Evolutionary conservation across 2,797 vertebrate genomes (phyloP).

Genomic region (Eutrigla gurnardus): DNA sequence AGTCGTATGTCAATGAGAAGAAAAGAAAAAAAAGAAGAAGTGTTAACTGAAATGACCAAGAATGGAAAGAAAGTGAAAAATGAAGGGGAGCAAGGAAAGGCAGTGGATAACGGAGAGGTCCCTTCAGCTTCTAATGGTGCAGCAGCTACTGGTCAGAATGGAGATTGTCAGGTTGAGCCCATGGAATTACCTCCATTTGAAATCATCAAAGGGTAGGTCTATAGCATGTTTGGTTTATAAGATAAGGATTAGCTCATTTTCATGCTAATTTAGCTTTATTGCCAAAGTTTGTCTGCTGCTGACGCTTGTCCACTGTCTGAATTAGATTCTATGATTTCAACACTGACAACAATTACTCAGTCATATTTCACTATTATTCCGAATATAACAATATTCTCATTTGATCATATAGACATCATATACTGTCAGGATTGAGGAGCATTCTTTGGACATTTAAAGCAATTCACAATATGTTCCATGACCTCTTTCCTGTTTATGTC

Average conservation of each 20-base stretch:
- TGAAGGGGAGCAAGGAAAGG: constrained; percentile 36
- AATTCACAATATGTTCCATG: too few relatives aligned
- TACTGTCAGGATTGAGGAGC: too few relatives aligned
- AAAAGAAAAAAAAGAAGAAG: constrained; percentile 66
- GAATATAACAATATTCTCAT: too few relatives aligned
- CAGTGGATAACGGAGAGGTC: constrained; percentile 20
- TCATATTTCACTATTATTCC: too few relatives aligned
- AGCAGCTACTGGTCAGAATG: constrained; percentile 60
- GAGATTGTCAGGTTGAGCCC: constrained; percentile 78
- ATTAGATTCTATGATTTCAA: not conserved
- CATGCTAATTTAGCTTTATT: not conserved
- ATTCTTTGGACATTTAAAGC: too few relatives aligned
- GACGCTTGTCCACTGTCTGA: not conserved
- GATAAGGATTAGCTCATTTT: not conserved
- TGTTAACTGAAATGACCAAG: constrained; percentile 22
- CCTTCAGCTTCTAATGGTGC: constrained; percentile 14
- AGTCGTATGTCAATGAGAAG: constrained; percentile 33
- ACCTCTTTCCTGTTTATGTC: too few relatives aligned
- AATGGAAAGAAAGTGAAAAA: constrained; percentile 46
- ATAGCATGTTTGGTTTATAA: not conserved
- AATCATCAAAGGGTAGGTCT: constrained; percentile 90
- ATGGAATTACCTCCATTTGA: constrained; percentile 93
- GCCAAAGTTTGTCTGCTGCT: not conserved
- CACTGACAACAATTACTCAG: too few relatives aligned
- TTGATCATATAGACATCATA: too few relatives aligned